Base-by-base conservation (phyloP, 2,888 invertebrate species). In the Zaprionus obscuricornis region DNA sequence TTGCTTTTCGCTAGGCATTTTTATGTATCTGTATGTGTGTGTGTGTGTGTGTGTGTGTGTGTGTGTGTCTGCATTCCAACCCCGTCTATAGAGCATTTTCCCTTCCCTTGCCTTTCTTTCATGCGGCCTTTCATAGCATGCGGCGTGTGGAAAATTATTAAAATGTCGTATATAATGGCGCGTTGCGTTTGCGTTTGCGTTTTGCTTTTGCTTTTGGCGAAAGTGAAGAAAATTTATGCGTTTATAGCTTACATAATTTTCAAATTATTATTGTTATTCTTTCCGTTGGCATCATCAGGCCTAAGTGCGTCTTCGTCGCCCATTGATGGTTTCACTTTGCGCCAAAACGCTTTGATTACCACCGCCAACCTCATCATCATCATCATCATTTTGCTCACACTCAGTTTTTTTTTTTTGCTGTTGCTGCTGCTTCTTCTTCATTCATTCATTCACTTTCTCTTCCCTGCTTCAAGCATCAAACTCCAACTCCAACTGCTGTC, bases 171-270 rank as follows among this genome's bases (percentile, higher is more conserved):
- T 81, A 77, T 84, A 81, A 84, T 78, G 76, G 76, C 62, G n/a
- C n/a, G n/a, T n/a, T n/a, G n/a, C n/a, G 73, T 46, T 74, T 74
- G 55, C 42, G 46, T 68, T 62, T 52, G 24, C 37, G 69, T 42
- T 37, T 20, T 37, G 3, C 33, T 16, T 27, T 18, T 8, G 13
- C 49, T 26, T 14, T 10, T 43, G 6, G 18, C 34, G 47, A 39
- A 62, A 62, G 55, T 52, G 52, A 65, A 83, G 45, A 45, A 69
- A 81, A 81, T 81, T 84, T 81, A 84, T 84, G 85, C 73, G 67
- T 77, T 84, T 81, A 84, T 84, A 66, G 82, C 85, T 73, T 82
- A 74, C 85, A 81, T 78, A 75, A 82, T 84, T 81, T 81, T 78
- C 60, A 73, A 81, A 81, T 84, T 82, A 84, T 81, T 81, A 82